Conservation (phyloP, 2,888 invertebrate species). For the Eugnorisma glareosa region DNA sequence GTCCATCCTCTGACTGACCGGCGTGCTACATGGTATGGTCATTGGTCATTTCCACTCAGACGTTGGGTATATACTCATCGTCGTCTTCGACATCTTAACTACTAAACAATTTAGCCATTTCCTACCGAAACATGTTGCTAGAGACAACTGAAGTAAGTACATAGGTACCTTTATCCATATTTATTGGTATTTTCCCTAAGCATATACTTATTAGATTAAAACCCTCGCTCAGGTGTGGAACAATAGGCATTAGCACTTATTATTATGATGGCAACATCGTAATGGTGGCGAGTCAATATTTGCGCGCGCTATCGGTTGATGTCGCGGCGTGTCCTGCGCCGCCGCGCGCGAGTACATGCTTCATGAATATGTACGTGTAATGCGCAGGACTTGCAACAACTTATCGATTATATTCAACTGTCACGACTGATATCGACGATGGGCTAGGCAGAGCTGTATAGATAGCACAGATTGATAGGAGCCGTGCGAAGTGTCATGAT, state of each 20-base stretch:
- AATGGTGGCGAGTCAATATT: constrained; percentile 65
- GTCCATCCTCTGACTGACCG: not conserved
- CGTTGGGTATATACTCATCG: not conserved
- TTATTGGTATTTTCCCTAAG: constrained; percentile 31
- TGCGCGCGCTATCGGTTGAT: constrained; percentile 64
- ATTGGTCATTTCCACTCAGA: not conserved
- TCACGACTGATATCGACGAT: not conserved
- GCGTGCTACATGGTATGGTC: not conserved
- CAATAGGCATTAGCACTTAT: constrained; percentile 48
- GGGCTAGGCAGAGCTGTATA: not conserved
- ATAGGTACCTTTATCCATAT: not conserved
- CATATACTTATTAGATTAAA: constrained; percentile 44
- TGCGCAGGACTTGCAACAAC: constrained; percentile 18
- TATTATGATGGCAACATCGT: constrained; percentile 23
- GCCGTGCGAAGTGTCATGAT: not conserved
- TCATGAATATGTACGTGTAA: constrained; percentile 35
- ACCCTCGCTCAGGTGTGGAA: constrained; percentile 25
- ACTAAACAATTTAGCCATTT: not conserved
- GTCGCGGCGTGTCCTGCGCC: constrained; percentile 28
- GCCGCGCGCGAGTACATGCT: constrained; percentile 9
- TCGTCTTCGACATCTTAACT: not conserved
- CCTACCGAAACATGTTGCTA: not conserved
- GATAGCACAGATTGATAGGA: not conserved
- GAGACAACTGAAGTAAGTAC: not conserved
- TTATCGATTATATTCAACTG: constrained; percentile 12